Evolutionary conservation across 2,113 vertebrate species (phyloP).

Genomic region (Pseudorasbora parva): DNA sequence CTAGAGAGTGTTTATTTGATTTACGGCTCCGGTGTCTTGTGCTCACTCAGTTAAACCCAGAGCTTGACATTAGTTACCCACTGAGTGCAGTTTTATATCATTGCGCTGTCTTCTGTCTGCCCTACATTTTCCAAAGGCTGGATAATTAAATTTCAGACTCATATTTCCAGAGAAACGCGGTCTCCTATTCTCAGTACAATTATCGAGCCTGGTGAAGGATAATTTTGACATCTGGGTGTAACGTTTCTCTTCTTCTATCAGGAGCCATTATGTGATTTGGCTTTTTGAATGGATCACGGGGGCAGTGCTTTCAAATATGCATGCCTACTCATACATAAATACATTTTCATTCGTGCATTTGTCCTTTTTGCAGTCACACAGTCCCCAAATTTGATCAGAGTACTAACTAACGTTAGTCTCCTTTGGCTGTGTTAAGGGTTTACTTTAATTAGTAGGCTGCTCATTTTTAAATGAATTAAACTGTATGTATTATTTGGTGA

Average conservation of each 20-base stretch:
- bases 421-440: not conserved
- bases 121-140: constrained; percentile 74
- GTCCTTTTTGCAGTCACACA: constrained; percentile 14
- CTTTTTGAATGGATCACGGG: constrained; percentile 69
- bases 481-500: not conserved
- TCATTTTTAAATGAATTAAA: not conserved
- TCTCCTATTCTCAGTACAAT: constrained; percentile 73
- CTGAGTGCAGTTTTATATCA: constrained; percentile 72
- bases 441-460: not conserved
- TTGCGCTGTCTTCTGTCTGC: constrained; percentile 63
- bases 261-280: constrained; percentile 72
- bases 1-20: constrained; percentile 59
- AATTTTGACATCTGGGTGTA: constrained; percentile 73
- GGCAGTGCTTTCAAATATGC: constrained; percentile 43
- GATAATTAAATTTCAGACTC: constrained; percentile 78
- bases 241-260: constrained; percentile 73
- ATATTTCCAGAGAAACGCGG: constrained; percentile 74
- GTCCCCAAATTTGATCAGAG: not conserved
- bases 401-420: constrained; percentile 1
- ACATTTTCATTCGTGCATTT: constrained; percentile 60
- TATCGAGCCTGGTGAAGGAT: constrained; percentile 69
- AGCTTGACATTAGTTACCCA: constrained; percentile 67
- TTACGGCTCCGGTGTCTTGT: constrained; percentile 56
- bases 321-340: constrained; percentile 63
- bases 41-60: constrained; percentile 62